A percentile compares a stretch with the other conserved stretches of the same genome.
phyloP scores from a whole-genome alignment of 2,888 invertebrate species.

The Drosophila mimica region DNA sequence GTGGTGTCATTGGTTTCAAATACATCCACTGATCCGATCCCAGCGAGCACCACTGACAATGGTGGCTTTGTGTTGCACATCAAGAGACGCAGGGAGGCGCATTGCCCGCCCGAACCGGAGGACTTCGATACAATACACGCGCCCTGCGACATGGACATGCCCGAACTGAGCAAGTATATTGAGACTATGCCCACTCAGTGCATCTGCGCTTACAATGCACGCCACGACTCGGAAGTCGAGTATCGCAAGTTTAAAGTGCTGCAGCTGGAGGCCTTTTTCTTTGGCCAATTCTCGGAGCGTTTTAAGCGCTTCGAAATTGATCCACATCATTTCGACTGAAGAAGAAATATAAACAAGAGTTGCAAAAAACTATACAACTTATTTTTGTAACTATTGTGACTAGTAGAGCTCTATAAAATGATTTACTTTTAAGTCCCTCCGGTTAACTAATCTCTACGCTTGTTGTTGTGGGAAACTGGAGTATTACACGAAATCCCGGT shows the following conservation, averaged over 20 bases:
- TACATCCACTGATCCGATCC: neutral
- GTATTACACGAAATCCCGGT: no score
- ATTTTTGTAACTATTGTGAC: neutral
- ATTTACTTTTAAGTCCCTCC: no score
- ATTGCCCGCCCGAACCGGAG: neutral
- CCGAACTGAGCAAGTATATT: neutral
- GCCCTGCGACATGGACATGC: constrained; percentile 46
- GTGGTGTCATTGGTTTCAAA: neutral
- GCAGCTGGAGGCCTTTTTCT: constrained; percentile 50
- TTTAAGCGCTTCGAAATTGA: constrained; percentile 86
- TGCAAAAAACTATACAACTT: neutral
- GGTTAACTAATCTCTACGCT: no score
- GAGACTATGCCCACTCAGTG: constrained; percentile 44
- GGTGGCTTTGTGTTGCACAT: constrained; percentile 16
- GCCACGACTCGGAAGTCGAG: constrained; percentile 14
- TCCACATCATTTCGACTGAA: constrained; percentile 89
- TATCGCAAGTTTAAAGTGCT: constrained; percentile 40
- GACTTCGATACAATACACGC: constrained; percentile 33
- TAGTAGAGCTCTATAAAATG: neutral
- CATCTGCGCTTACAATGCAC: constrained; percentile 34
- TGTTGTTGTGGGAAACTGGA: no score
- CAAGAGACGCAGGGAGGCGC: constrained; percentile 5
- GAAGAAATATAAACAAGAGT: neutral
- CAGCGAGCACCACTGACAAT: neutral
- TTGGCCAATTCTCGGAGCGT: constrained; percentile 49